Evolutionary conservation across 2,113 vertebrate species (phyloP).

Genomic region (Clarias magur): DNA sequence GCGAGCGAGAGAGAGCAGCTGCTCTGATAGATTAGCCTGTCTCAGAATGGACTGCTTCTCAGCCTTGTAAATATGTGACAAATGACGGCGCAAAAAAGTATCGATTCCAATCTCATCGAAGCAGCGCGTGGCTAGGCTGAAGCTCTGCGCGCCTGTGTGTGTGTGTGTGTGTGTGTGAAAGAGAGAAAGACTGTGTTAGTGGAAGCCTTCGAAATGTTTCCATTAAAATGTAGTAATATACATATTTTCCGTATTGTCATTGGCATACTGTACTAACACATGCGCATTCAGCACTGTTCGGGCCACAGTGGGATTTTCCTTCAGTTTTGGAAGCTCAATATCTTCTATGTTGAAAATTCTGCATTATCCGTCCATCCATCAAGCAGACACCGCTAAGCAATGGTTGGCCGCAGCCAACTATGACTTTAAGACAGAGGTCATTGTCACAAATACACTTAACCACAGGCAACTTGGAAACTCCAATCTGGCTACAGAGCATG

Average conservation of each 20-base stretch:
- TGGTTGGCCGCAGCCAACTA: too few relatives aligned
- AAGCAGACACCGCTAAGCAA: too few relatives aligned
- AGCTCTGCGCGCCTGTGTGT: background rate
- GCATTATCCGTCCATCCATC: background rate
- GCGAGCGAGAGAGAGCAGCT: slow-evolving; percentile 49
- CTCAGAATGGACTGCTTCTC: slow-evolving; percentile 97
- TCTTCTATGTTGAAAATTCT: background rate
- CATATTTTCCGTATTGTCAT: background rate
- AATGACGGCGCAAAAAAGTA: slow-evolving; percentile 93
- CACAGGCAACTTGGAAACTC: too few relatives aligned
- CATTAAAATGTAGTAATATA: background rate
- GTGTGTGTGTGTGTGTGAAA: slow-evolving; percentile 10
- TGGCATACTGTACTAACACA: background rate
- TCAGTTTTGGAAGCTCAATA: background rate
- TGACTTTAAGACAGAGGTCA: too few relatives aligned
- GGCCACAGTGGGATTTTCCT: background rate
- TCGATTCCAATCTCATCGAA: slow-evolving; percentile 95
- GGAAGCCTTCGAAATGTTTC: background rate
- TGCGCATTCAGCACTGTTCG: background rate
- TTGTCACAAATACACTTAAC: too few relatives aligned
- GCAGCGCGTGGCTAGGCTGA: slow-evolving; percentile 81
- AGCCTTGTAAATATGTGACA: slow-evolving; percentile 99
- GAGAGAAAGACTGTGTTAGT: background rate
- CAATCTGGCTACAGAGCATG: too few relatives aligned
- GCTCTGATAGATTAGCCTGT: slow-evolving; percentile 89